phyloP scores from a whole-genome alignment of 2,888 invertebrate genomes.

The Epinotia brunnichana region DNA sequence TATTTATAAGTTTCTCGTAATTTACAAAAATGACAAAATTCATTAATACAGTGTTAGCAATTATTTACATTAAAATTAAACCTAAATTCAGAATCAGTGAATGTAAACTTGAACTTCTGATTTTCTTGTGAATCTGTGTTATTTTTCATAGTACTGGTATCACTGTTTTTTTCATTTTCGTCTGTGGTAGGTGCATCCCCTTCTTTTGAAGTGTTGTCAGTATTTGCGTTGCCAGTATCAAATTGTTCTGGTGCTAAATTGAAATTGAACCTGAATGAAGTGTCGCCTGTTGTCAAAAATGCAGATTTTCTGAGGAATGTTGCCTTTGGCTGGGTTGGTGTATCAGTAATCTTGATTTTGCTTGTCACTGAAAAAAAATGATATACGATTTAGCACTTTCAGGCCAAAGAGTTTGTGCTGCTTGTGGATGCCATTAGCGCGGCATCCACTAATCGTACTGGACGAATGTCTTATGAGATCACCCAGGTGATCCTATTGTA shows the following conservation, averaged over 20 bases:
- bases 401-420: no score
- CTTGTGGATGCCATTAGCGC: no score
- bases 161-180: slow-evolving; percentile 46
- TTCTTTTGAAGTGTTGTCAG: slow-evolving; percentile 43
- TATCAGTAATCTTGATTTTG: slow-evolving; percentile 83
- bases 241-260: slow-evolving; percentile 61
- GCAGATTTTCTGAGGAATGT: slow-evolving; percentile 88
- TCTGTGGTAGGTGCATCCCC: slow-evolving; percentile 42
- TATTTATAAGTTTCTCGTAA: not conserved
- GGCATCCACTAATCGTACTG: no score
- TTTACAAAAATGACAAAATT: not conserved
- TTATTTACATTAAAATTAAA: slow-evolving; percentile 85
- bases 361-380: slow-evolving; percentile 77
- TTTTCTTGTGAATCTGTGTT: slow-evolving; percentile 48
- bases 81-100: slow-evolving; percentile 83
- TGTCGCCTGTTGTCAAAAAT: slow-evolving; percentile 78
- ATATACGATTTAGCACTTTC: not conserved
- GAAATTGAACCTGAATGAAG: slow-evolving; percentile 83
- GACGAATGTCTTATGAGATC: no score
- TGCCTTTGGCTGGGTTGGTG: slow-evolving; percentile 83
- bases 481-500: no score
- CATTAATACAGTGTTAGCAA: slow-evolving; percentile 30
- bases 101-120: slow-evolving; percentile 69
- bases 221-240: slow-evolving; percentile 52
- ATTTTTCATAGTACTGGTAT: slow-evolving; percentile 49